Evolutionary conservation across 2,113 vertebrate genomes (phyloP), one percentile per base, ranked within the genome.

Genomic region (Dolichallabes microphthalmus): DNA sequence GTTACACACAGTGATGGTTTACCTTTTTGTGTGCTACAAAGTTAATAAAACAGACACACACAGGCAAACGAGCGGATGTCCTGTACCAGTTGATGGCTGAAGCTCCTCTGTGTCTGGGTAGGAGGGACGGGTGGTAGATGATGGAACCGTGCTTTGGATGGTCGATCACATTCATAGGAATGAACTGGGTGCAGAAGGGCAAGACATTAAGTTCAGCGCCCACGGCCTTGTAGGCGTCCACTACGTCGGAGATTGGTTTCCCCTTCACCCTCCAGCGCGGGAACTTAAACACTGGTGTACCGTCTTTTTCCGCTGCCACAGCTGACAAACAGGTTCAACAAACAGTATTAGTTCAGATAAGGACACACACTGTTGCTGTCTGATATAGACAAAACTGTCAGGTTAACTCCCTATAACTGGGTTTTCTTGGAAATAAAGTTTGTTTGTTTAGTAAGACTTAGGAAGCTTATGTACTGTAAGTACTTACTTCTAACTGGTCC

Each of bases 151-250:
- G 95, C 89, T 93, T 94, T 22, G 98, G 97, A 78, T 93, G 66
- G 45, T 98, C 95, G 76, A 99, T 99, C 73, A 99, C 89, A 73
- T 97, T 96, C 97, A 99, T 99, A 80, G 98, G 98, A 90, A 99
- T 98, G 90, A 98, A 99, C 93, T 99, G 98, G 0, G 97, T 97
- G 91, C 98, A 99, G 94, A 98, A 99, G 0, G 98, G 98, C 91
- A 99, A 96, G 89, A 99, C 98, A 2, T 99, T 99, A n/a, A 99
- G 94, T 86, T 99, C 96, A 0, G 98, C 98, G 15, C 96, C 97
- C 82, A 99, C 96, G 0, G 97, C 95, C 86, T 94, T 95, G 88
- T 99, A 98, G 64, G 97, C 95, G 9, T 96, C 96, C 10, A 96
- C 90, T 60, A 98, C 98, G 58, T 99, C 97, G 2, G 93, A 84